These are phyloP conservation scores for Diarsia dahlii DNA, from an alignment of 2,888 invertebrate species.

Conservation along the genomic window DNA sequence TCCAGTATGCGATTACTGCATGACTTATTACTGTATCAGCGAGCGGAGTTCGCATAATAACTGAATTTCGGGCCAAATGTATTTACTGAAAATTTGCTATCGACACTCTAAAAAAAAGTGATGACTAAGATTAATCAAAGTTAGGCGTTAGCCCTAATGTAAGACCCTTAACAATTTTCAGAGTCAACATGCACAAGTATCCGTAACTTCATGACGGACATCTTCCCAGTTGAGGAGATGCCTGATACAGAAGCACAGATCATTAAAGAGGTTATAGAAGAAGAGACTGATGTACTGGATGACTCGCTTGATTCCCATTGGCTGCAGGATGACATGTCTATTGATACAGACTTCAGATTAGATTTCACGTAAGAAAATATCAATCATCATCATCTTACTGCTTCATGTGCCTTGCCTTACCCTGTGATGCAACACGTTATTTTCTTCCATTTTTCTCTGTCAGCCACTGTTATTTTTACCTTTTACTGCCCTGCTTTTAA, in stretches of 20 bases:
- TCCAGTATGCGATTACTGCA: no score
- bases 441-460: neutral
- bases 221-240: conserved; percentile 81
- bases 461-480: neutral
- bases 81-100: no score
- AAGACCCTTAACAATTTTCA: conserved; percentile 59
- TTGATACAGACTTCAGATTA: conserved; percentile 79
- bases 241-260: conserved; percentile 83
- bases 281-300: conserved; percentile 85
- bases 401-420: neutral
- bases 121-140: neutral
- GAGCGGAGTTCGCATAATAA: no score
- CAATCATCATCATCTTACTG: neutral
- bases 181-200: conserved; percentile 87
- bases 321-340: conserved; percentile 83
- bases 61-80: no score
- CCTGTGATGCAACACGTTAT: neutral
- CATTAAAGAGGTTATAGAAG: conserved; percentile 83
- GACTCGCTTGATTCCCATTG: conserved; percentile 86
- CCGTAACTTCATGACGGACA: conserved; percentile 86
- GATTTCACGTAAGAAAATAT: conserved; percentile 76
- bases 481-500: neutral
- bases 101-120: no score
- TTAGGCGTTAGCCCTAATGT: neutral
- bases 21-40: no score